Conservation (phyloP, 30 jellyfish, hydroid and myxozoan genomes). For the Pelagia noctiluca region DNA sequence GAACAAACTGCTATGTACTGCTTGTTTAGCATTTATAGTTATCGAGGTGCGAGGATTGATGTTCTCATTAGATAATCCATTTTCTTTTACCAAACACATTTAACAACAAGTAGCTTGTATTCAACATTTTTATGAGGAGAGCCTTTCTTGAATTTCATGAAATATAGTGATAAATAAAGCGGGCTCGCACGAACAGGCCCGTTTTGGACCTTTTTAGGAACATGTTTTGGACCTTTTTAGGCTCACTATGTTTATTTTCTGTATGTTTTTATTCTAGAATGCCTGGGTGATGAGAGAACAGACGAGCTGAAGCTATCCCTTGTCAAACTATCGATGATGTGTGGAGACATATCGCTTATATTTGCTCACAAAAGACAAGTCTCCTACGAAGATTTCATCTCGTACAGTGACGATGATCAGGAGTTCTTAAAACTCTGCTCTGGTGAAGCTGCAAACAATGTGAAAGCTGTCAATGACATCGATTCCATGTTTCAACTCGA, state of each 20-base stretch:
- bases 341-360: conserved; percentile 58
- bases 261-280: background rate
- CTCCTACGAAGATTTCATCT: conserved; percentile 58
- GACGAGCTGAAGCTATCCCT: conserved; percentile 31
- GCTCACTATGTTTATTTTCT: background rate
- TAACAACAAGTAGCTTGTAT: too few relatives aligned
- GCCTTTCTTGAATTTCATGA: too few relatives aligned
- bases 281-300: conserved; percentile 11
- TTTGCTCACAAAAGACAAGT: conserved; percentile 57
- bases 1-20: too few relatives aligned
- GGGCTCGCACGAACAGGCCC: too few relatives aligned
- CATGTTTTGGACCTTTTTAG: too few relatives aligned
- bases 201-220: too few relatives aligned
- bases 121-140: too few relatives aligned
- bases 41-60: too few relatives aligned
- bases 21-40: too few relatives aligned
- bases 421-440: conserved; percentile 24
- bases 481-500: conserved; percentile 50
- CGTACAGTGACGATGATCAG: conserved; percentile 72
- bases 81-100: too few relatives aligned
- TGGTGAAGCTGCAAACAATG: background rate
- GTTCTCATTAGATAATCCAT: too few relatives aligned
- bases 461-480: background rate
- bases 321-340: conserved; percentile 65
- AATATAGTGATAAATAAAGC: too few relatives aligned